Evolutionary conservation across 2,888 invertebrate genomes (phyloP).

Genomic region (Chrysotoxum bicinctum): DNA sequence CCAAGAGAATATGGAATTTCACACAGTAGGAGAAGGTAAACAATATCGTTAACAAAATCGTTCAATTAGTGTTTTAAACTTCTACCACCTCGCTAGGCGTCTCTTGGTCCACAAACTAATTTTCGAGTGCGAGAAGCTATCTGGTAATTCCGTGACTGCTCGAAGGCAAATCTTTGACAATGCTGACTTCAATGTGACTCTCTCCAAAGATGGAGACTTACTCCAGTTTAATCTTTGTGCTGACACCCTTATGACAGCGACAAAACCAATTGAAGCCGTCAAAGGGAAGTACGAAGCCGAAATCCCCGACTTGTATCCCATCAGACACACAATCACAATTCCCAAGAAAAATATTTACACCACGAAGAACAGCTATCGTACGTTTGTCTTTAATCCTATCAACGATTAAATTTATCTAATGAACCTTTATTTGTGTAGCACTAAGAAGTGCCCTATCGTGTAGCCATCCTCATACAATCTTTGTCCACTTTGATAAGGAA

Average conservation of each 20-base stretch:
- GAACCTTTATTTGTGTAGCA: slow-evolving; percentile 73
- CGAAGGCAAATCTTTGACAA: slow-evolving; percentile 85
- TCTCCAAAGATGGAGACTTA: slow-evolving; percentile 85
- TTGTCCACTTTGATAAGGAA: slow-evolving; percentile 86
- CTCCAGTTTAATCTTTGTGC: slow-evolving; percentile 86
- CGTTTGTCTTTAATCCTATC: slow-evolving; percentile 80
- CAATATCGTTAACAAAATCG: slow-evolving; percentile 69
- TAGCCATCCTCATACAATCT: slow-evolving; percentile 87
- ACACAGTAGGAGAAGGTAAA: slow-evolving; percentile 87
- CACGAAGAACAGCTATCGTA: slow-evolving; percentile 86
- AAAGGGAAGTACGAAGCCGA: slow-evolving; percentile 82
- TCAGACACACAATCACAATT: slow-evolving; percentile 86
- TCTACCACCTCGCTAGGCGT: slow-evolving; percentile 81
- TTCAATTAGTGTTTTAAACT: neutral
- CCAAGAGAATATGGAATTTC: slow-evolving; percentile 90
- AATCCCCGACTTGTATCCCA: slow-evolving; percentile 89
- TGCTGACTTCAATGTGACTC: slow-evolving; percentile 83
- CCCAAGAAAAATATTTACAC: slow-evolving; percentile 85
- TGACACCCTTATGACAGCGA: slow-evolving; percentile 86
- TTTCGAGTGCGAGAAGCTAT: slow-evolving; percentile 86
- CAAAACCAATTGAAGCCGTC: slow-evolving; percentile 84
- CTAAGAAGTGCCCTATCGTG: slow-evolving; percentile 71
- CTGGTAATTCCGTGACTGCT: slow-evolving; percentile 83
- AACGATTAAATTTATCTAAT: neutral
- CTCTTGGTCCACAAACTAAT: slow-evolving; percentile 86